A percentile compares a stretch with the other conserved stretches of the same genome.
Evolutionary conservation across 2,113 vertebrate species (phyloP).

Genomic region (Mastomys natalensis): DNA sequence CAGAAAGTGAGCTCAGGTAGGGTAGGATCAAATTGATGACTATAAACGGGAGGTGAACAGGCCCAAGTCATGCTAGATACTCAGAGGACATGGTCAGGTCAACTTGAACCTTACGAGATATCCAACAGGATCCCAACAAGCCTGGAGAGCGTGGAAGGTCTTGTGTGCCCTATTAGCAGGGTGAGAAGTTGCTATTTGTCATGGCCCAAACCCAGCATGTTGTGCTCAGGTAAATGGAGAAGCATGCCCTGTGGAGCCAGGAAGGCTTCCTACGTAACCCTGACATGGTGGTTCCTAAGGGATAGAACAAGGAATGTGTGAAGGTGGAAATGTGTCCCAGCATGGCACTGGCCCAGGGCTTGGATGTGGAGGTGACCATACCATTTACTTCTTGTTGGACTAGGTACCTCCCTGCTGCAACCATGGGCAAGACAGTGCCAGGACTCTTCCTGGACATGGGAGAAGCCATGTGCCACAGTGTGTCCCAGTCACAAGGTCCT

Average conservation of each 20-base stretch:
- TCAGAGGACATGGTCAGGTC: not conserved
- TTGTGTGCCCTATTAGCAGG: no score
- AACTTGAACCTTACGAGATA: not conserved
- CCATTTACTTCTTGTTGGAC: no score
- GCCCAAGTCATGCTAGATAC: not conserved
- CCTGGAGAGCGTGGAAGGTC: not conserved
- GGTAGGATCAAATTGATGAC: not conserved
- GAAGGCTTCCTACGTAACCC: not conserved
- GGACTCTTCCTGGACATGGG: not conserved
- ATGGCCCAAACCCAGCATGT: not conserved
- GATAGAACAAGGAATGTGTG: no score
- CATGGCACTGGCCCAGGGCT: not conserved
- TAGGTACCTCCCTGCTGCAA: not conserved
- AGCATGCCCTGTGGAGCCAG: not conserved
- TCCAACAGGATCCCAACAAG: not conserved
- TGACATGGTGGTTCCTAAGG: not conserved
- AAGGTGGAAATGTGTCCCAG: not conserved
- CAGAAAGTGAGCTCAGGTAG: not conserved
- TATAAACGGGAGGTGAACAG: not conserved
- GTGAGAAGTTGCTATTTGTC: not conserved
- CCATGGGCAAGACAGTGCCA: not conserved
- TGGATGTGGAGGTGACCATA: not conserved
- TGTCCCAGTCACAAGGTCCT: not conserved
- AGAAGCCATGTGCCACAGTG: not conserved
- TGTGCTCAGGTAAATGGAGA: no score